These are phyloP conservation scores for Mesochorus sp. DNA, from an alignment of 2,888 invertebrate species.

Conservation along the genomic window DNA sequence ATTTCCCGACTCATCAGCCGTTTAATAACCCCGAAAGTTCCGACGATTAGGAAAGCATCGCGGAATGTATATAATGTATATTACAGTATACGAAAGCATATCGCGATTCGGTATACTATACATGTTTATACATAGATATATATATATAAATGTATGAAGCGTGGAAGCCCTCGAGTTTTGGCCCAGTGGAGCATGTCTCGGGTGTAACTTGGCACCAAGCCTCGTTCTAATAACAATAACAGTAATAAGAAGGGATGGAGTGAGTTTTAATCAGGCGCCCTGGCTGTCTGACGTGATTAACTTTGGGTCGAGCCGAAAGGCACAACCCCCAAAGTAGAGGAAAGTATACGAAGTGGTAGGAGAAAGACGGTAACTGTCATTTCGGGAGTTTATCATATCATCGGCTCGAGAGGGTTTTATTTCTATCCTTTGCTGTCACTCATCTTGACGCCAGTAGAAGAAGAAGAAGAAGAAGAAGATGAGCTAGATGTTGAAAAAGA, in stretches of 20 bases:
- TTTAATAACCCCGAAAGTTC: slow-evolving; percentile 75
- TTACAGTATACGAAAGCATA: slow-evolving; percentile 11
- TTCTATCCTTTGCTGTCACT: slow-evolving; percentile 44
- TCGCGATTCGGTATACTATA: slow-evolving; percentile 61
- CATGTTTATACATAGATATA: slow-evolving; percentile 40
- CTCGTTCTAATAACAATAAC: slow-evolving; percentile 75
- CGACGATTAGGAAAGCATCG: slow-evolving; percentile 66
- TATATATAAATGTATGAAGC: slow-evolving; percentile 2
- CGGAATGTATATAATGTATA: slow-evolving; percentile 7
- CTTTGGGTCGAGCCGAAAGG: slow-evolving; percentile 65
- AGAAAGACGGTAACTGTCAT: slow-evolving; percentile 70
- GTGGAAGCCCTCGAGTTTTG: slow-evolving; percentile 26
- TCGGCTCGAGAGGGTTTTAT: slow-evolving; percentile 64
- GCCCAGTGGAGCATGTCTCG: slow-evolving; percentile 17
- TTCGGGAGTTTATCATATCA: slow-evolving; percentile 78
- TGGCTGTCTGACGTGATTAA: slow-evolving; percentile 78
- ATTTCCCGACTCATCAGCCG: slow-evolving; percentile 69
- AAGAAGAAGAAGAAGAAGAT: not conserved
- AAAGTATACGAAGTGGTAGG: slow-evolving; percentile 42
- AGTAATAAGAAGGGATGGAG: slow-evolving; percentile 72
- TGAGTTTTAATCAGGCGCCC: slow-evolving; percentile 78
- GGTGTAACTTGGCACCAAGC: slow-evolving; percentile 54
- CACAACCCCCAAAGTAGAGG: slow-evolving; percentile 26
- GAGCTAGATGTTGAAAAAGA: not conserved
- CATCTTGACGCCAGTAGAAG: slow-evolving; percentile 2